Conservation (phyloP, 2,113 vertebrate genomes). For the Carassius carassius region DNA sequence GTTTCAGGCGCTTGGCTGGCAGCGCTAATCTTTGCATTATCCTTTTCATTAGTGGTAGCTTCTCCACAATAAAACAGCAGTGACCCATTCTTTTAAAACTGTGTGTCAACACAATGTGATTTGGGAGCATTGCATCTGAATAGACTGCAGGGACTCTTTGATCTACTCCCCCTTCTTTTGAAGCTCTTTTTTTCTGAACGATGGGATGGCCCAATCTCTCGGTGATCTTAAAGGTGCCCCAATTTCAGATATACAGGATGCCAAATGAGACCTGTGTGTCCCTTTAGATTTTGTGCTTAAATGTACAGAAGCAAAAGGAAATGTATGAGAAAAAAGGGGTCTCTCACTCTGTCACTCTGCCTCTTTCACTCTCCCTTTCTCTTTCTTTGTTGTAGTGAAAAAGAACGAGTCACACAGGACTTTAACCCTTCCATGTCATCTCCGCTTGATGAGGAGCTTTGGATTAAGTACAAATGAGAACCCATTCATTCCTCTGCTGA, state of each 20-base stretch:
- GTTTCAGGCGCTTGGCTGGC: slow-evolving; percentile 82
- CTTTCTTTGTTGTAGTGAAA: slow-evolving; percentile 25
- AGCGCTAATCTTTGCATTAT: slow-evolving; percentile 85
- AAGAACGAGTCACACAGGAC: slow-evolving; percentile 38
- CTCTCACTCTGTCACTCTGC: background rate
- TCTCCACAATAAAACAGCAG: slow-evolving; percentile 79
- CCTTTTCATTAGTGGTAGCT: slow-evolving; percentile 83
- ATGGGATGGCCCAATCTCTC: slow-evolving; percentile 73
- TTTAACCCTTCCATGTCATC: slow-evolving; percentile 66
- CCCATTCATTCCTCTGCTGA: slow-evolving; percentile 57
- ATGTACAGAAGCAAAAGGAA: slow-evolving; percentile 26
- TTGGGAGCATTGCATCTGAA: slow-evolving; percentile 83
- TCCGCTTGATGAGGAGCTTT: slow-evolving; percentile 61
- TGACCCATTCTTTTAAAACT: slow-evolving; percentile 81
- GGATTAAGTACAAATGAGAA: slow-evolving; percentile 69
- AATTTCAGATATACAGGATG: slow-evolving; percentile 56
- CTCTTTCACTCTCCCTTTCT: slow-evolving; percentile 26
- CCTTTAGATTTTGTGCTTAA: slow-evolving; percentile 32
- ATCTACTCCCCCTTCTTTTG: slow-evolving; percentile 70
- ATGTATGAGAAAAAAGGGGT: slow-evolving; percentile 33
- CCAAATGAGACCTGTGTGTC: slow-evolving; percentile 64
- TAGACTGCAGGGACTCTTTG: slow-evolving; percentile 80
- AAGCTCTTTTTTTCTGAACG: slow-evolving; percentile 48
- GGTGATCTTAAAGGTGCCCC: slow-evolving; percentile 55
- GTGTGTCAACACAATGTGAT: slow-evolving; percentile 78